A percentile compares a stretch with the other conserved stretches of the same genome.
phyloP scores from a whole-genome alignment of 2,113 vertebrate genomes.

The Amia ocellicauda region DNA sequence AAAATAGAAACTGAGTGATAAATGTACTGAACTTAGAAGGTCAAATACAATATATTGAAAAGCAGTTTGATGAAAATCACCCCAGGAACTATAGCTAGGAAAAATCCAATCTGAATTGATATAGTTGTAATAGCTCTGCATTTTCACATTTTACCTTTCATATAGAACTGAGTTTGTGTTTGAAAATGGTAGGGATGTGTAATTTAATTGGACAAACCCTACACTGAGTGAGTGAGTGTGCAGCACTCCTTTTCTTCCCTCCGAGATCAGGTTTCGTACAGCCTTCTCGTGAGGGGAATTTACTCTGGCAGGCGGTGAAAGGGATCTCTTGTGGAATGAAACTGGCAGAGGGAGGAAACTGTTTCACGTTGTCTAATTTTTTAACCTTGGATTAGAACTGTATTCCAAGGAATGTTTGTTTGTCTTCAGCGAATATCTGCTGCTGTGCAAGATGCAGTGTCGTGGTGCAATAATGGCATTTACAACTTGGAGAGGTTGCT shows the following conservation, averaged over 20 bases:
- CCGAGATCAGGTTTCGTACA: conserved; percentile 16
- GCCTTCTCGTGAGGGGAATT: conserved; percentile 19
- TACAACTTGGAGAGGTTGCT: background rate
- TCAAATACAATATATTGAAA: no score
- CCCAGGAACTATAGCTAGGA: no score
- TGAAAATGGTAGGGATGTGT: no score
- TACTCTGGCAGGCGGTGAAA: conserved; percentile 31
- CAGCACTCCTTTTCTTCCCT: conserved; percentile 8
- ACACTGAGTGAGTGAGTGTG: background rate
- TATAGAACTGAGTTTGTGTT: no score
- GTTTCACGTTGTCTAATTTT: conserved; percentile 27
- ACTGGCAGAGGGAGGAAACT: conserved; percentile 10
- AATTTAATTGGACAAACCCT: conserved; percentile 1
- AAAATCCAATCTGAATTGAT: no score
- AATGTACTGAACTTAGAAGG: no score
- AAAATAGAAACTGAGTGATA: no score
- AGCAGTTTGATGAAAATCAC: no score
- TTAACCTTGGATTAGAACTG: conserved; percentile 29
- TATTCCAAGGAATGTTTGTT: conserved; percentile 27
- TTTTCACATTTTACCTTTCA: no score
- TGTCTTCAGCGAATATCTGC: conserved; percentile 19
- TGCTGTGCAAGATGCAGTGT: conserved; percentile 1
- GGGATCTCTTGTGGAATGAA: conserved; percentile 19
- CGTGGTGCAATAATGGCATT: background rate
- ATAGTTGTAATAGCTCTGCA: no score